These are phyloP conservation scores for Epizoanthus fatuus DNA, from an alignment of 92 coral and sea anemone species.

Conservation along the genomic window DNA sequence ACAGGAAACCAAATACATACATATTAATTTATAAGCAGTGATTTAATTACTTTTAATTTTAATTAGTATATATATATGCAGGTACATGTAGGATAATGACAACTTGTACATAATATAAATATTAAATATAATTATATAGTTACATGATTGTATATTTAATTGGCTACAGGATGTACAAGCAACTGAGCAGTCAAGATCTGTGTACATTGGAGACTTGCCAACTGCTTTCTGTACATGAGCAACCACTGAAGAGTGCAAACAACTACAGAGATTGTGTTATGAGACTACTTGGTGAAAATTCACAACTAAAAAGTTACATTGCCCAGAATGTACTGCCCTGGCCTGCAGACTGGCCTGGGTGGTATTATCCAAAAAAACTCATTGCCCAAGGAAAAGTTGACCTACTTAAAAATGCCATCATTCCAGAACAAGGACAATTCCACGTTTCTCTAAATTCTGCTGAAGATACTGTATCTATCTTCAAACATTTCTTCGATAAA, in stretches of 20 bases:
- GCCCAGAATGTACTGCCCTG: slow-evolving; percentile 42
- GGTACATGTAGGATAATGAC: too few relatives aligned
- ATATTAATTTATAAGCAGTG: too few relatives aligned
- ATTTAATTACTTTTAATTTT: too few relatives aligned
- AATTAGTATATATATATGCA: too few relatives aligned
- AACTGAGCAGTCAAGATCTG: slow-evolving; percentile 35
- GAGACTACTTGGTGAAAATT: slow-evolving; percentile 18
- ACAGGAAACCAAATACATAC: too few relatives aligned
- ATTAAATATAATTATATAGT: too few relatives aligned
- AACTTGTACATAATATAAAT: too few relatives aligned
- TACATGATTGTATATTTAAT: too few relatives aligned
- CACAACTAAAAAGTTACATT: slow-evolving; percentile 18
- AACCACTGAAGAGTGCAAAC: slow-evolving; percentile 28
- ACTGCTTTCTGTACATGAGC: slow-evolving; percentile 47
- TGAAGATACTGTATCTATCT: slow-evolving; percentile 38
- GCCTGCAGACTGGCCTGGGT: slow-evolving; percentile 67
- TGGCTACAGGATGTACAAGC: slow-evolving; percentile 17
- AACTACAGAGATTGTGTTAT: slow-evolving; percentile 16
- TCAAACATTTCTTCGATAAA: slow-evolving; percentile 59
- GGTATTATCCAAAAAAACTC: slow-evolving; percentile 55
- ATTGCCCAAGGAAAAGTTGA: slow-evolving; percentile 26
- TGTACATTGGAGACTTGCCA: slow-evolving; percentile 48
- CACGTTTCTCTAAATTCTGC: slow-evolving; percentile 39
- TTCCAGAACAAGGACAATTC: slow-evolving; percentile 60
- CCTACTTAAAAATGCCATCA: slow-evolving; percentile 13